phyloP scores from a whole-genome alignment of 2,113 vertebrate genomes.

The Egretta garzetta region DNA sequence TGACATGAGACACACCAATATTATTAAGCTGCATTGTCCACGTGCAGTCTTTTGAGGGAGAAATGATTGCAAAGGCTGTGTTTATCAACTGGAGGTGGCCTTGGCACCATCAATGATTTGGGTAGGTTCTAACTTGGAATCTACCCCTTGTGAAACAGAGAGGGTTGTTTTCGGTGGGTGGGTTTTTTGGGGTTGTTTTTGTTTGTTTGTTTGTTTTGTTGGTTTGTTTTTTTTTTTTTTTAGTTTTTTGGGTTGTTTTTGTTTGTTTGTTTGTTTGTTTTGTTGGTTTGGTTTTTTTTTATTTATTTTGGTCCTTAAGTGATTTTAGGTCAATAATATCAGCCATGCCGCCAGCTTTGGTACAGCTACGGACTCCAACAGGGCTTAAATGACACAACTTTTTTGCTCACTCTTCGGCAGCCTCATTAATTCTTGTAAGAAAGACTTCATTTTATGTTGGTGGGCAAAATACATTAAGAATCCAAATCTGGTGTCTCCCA shows the following conservation, averaged over 20 bases:
- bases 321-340: neutral
- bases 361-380: neutral
- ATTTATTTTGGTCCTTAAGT: neutral
- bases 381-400: neutral
- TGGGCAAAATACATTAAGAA: neutral
- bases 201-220: neutral
- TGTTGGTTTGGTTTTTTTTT: neutral
- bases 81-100: neutral
- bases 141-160: neutral
- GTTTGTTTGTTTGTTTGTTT: neutral
- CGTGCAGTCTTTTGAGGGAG: neutral
- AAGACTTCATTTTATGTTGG: neutral
- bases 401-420: neutral
- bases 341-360: neutral
- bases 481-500: neutral
- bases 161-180: neutral
- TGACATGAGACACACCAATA: neutral
- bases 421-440: neutral
- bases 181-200: too few species aligned
- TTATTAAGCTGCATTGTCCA: neutral
- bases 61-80: neutral
- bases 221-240: too few species aligned
- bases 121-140: neutral
- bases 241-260: too few species aligned
- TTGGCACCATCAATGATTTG: neutral